These are phyloP conservation scores for Pseudolaguvia tuberculata DNA, from an alignment of 2,113 vertebrate genomes.

Conservation along the genomic window DNA sequence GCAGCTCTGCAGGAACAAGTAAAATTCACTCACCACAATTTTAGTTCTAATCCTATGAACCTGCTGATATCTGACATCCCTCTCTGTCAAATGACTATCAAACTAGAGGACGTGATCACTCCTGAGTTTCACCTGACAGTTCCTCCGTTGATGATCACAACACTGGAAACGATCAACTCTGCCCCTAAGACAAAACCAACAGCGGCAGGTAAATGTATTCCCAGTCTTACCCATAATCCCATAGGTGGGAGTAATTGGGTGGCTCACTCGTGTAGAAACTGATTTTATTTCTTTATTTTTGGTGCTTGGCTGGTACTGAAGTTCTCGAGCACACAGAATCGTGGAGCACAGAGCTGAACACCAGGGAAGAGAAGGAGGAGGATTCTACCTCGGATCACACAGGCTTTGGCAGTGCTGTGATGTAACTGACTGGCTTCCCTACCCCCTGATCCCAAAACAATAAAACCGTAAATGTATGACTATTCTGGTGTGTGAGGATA, in stretches of 20 bases:
- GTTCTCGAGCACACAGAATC: too few species aligned
- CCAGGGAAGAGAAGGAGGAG: background rate
- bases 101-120: background rate
- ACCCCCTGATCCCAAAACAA: too few species aligned
- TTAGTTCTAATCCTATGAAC: background rate
- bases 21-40: too few species aligned
- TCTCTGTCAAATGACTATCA: background rate
- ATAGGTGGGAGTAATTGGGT: too few species aligned
- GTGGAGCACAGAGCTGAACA: background rate
- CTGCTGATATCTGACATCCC: background rate
- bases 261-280: background rate
- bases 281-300: background rate
- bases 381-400: too few species aligned
- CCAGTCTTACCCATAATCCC: background rate
- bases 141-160: background rate
- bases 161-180: background rate
- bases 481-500: too few species aligned
- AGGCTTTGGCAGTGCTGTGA: background rate
- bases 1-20: background rate
- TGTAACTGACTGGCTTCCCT: background rate
- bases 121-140: background rate
- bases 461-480: too few species aligned
- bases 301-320: background rate
- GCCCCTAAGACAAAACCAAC: background rate
- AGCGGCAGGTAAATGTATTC: background rate